Percentiles rank a stretch among this genome's conserved stretches.
Evolutionary conservation across 2,888 invertebrate genomes (phyloP).

Genomic region (Pristionchus maxplancki): DNA sequence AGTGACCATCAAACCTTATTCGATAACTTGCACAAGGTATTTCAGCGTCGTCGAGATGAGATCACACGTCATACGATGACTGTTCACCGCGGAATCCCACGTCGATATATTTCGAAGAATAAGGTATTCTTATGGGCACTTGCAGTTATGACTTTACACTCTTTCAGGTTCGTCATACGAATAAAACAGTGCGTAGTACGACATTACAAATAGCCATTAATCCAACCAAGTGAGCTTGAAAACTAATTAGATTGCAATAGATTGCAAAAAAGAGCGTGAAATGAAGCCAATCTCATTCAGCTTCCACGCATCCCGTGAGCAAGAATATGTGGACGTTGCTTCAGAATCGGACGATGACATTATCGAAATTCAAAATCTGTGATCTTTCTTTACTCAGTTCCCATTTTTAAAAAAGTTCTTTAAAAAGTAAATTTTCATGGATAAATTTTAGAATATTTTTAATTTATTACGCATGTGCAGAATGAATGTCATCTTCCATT

Average conservation of each 20-base stretch:
- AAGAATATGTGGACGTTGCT: background rate
- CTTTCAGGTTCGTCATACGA: background rate
- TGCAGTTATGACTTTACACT: background rate
- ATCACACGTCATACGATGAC: slow-evolving; percentile 49
- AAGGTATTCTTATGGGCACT: too few species aligned
- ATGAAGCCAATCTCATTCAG: background rate
- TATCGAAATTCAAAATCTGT: background rate
- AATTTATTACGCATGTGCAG: too few species aligned
- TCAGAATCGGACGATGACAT: background rate
- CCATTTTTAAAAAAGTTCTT: too few species aligned
- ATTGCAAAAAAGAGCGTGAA: background rate
- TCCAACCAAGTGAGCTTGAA: background rate
- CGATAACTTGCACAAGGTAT: background rate
- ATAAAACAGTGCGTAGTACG: background rate
- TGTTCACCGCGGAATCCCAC: background rate
- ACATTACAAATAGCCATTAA: background rate
- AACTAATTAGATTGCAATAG: too few species aligned
- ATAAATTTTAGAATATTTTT: too few species aligned
- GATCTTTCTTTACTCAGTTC: too few species aligned
- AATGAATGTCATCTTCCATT: background rate
- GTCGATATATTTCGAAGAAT: background rate
- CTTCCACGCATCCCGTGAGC: background rate
- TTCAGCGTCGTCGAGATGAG: background rate
- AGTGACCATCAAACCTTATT: background rate
- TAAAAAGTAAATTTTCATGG: too few species aligned